Conservation (phyloP, 2,797 vertebrate species). For the Garrulus glandarius region DNA sequence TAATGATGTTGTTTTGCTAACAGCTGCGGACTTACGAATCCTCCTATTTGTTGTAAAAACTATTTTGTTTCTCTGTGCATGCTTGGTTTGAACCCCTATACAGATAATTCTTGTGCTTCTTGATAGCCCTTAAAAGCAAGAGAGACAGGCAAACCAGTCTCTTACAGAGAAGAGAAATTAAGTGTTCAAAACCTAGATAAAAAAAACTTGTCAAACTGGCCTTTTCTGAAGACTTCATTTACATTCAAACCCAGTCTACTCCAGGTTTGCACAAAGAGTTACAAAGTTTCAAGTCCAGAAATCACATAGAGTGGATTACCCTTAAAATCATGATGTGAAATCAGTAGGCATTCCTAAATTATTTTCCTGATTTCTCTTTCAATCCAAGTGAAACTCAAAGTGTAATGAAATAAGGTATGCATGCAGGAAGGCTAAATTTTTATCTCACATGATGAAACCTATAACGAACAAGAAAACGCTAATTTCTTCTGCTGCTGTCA, state of each 20-base stretch:
- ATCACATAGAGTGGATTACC: background rate
- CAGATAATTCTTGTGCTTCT: background rate
- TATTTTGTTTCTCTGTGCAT: background rate
- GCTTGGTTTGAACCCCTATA: background rate
- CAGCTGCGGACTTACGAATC: background rate
- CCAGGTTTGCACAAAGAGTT: background rate
- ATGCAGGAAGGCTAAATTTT: background rate
- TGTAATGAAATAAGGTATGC: background rate
- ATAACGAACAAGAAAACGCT: constrained; percentile 48
- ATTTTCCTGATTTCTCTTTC: background rate
- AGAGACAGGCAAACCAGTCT: background rate
- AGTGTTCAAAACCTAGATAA: constrained; percentile 1
- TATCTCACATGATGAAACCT: constrained; percentile 40
- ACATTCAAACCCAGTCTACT: background rate
- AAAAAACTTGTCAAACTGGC: constrained; percentile 8
- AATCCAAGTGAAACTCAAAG: background rate
- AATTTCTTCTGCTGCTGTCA: constrained; percentile 68
- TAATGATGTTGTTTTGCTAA: background rate
- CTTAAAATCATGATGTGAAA: background rate
- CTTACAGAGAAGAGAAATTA: background rate
- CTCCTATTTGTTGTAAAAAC: background rate
- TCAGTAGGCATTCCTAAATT: background rate
- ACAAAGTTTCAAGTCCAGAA: background rate
- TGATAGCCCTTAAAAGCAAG: background rate
- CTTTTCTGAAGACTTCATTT: background rate